phyloP scores from a whole-genome alignment of 2,113 vertebrate species.

The Piprites chloris region DNA sequence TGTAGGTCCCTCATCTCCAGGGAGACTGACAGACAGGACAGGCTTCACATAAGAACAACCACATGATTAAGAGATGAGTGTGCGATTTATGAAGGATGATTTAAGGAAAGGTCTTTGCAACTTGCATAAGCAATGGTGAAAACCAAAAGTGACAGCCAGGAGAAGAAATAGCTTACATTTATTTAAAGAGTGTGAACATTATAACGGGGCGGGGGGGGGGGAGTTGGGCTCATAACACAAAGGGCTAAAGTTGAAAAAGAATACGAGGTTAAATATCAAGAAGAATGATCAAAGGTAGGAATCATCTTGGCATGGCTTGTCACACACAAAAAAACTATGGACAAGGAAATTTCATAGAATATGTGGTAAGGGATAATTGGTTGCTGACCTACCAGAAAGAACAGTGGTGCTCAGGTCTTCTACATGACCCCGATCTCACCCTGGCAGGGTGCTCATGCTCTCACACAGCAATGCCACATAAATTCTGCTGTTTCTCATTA shows the following conservation, averaged over 20 bases:
- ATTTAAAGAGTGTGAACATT: neutral
- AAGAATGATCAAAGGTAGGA: neutral
- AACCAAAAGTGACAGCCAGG: neutral
- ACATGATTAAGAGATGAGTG: neutral
- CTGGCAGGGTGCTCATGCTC: neutral
- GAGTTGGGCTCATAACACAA: neutral
- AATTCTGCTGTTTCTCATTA: neutral
- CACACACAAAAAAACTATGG: neutral
- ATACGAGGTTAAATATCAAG: neutral
- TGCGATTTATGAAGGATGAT: slow-evolving; percentile 16
- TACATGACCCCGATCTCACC: accelerated
- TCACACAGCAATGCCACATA: neutral
- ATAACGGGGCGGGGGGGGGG: neutral
- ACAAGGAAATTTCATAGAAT: neutral
- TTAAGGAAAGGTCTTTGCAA: slow-evolving; percentile 16
- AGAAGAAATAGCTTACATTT: neutral
- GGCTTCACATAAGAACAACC: neutral
- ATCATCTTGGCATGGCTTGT: neutral
- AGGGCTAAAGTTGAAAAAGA: neutral
- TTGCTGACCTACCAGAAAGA: neutral
- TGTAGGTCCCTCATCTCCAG: neutral
- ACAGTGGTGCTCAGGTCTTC: neutral
- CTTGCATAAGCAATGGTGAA: neutral
- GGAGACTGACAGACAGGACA: neutral
- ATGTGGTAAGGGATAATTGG: neutral